Percentiles rank a stretch among this genome's conserved stretches.
These are phyloP conservation scores for Bursaphelenchus okinawaensis DNA, from an alignment of 2,888 invertebrate species.

Conservation along the genomic window DNA sequence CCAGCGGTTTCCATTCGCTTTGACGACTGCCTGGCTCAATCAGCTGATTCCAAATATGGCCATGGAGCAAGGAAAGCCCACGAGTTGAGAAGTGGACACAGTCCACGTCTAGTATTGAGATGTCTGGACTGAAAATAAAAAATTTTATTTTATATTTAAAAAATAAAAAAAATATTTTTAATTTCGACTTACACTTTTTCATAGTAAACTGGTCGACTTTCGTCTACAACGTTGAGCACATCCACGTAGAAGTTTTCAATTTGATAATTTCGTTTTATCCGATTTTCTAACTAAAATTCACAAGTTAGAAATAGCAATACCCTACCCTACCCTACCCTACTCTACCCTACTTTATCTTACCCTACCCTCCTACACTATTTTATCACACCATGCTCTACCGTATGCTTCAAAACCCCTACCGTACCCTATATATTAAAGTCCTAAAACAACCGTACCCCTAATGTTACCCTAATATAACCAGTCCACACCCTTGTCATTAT, in stretches of 20 bases:
- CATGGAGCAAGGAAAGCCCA: conserved; percentile 29
- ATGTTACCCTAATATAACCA: too few relatives aligned
- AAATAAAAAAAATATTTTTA: background rate
- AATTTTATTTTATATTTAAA: background rate
- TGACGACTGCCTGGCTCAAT: conserved; percentile 24
- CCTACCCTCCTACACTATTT: too few relatives aligned
- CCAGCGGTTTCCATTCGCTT: conserved; percentile 18
- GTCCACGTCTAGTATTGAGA: conserved; percentile 23
- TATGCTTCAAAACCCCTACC: too few relatives aligned
- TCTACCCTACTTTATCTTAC: too few relatives aligned
- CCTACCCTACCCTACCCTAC: too few relatives aligned
- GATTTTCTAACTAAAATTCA: conserved; percentile 21
- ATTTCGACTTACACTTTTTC: conserved; percentile 6
- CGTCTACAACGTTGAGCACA: conserved; percentile 21
- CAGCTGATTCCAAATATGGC: conserved; percentile 27
- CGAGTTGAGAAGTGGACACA: conserved; percentile 26
- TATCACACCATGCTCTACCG: too few relatives aligned
- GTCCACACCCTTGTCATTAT: too few relatives aligned
- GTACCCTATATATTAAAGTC: too few relatives aligned
- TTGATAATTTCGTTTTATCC: conserved; percentile 25
- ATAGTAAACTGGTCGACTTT: conserved; percentile 11
- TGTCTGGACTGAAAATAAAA: conserved; percentile 18
- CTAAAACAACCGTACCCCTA: too few relatives aligned
- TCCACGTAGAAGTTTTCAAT: conserved; percentile 26
- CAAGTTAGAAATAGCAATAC: too few relatives aligned